phyloP scores from a whole-genome alignment of 1,140 invertebrate species.

The Atta cephalotes region DNA sequence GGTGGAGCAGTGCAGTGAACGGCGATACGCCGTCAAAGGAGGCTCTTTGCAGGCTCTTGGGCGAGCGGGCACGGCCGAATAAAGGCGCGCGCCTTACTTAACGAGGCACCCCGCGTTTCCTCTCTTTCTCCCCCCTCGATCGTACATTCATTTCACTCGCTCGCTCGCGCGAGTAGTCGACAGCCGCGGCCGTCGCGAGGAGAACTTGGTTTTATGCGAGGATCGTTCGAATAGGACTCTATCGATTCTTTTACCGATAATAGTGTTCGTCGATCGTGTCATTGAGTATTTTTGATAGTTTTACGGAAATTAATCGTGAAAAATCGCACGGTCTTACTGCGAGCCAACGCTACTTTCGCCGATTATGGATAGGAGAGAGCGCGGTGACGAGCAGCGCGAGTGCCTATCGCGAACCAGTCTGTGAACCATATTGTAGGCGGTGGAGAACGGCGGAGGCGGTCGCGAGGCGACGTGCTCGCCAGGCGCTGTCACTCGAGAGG shows the following conservation, averaged over 20 bases:
- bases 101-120: background rate
- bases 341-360: conserved; percentile 45
- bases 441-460: conserved; percentile 23
- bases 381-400: conserved; percentile 56
- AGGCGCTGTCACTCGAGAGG: conserved; percentile 67
- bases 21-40: conserved; percentile 52
- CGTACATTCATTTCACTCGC: conserved; percentile 9
- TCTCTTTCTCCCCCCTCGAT: conserved; percentile 16
- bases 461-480: conserved; percentile 20
- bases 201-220: background rate
- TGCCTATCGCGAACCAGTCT: conserved; percentile 50
- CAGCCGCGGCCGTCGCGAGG: background rate
- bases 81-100: conserved; percentile 9
- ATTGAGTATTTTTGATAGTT: background rate
- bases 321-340: background rate
- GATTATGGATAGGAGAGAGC: conserved; percentile 73
- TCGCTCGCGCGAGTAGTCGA: background rate
- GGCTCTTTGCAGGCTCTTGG: background rate
- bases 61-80: conserved; percentile 34
- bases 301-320: background rate
- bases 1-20: conserved; percentile 69
- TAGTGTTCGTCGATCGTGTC: conserved; percentile 46
- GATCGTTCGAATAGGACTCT: background rate
- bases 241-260: conserved; percentile 42
- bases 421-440: conserved; percentile 74